Evolutionary conservation across 2,888 invertebrate species (phyloP), one percentile per base, ranked within the genome.

Genomic region (Brenthis ino): DNA sequence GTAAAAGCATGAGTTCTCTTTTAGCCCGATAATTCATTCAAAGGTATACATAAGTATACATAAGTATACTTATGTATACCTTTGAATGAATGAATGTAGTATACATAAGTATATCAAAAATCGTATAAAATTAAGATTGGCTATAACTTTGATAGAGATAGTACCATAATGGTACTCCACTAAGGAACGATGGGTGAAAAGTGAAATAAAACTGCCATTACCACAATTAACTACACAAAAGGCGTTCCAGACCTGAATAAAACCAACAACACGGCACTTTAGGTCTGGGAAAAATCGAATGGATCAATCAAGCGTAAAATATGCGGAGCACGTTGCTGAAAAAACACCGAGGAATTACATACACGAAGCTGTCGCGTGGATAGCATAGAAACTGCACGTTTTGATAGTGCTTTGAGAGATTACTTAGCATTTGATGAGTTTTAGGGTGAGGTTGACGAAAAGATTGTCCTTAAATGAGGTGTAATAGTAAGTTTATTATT

Each of bases 331-430:
- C 82, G 82, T 82, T 68, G 61, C 65, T 74, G 72, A 76, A 79
- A 79, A 82, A 80, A 79, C 80, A 80, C 77, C 77, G 75, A 73
- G 72, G 79, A 72, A 73, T 77, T 78, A 79, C 75, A 76, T 77
- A 68, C 67, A 57, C 43, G 12, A 24, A 24, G 20, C 24, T 14
- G 58, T 48, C 58, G 11, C 71, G 66, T 64, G 68, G 57, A 37
- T 57, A 43, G 71, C 70, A 68, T 70, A 33, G 65, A 48, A 70
- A 70, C 68, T 61, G 61, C 58, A 16, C 63, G 63, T 68, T 68
- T 65, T 54, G 33, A 54, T 57, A 43, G 51, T 65, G 68, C 43
- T 51, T 66, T 57, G 47, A 57, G 28, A 48, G 57, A 58, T 67
- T 53, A 12, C 51, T 16, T 66, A 54, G 64, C n/a, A 67, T 67